A percentile compares a stretch with the other conserved stretches of the same genome.
Conservation (phyloP, 37 sponge, comb jelly and placozoan genomes). For the Spongilla lacustris region DNA sequence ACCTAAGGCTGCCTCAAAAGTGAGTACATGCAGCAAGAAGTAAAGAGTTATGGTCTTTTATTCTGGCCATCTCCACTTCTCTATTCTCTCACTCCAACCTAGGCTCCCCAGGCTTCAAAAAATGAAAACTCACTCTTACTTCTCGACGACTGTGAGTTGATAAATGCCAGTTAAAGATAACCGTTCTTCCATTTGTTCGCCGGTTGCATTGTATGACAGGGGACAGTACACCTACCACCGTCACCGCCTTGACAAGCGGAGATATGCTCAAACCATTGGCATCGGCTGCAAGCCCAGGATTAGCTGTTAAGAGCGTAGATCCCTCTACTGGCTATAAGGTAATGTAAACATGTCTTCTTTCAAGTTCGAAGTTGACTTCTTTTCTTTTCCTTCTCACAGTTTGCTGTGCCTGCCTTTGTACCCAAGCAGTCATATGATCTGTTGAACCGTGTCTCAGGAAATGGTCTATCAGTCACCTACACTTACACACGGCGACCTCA, state of each 20-base stretch:
- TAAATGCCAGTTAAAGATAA: neutral
- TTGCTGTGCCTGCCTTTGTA: slow-evolving; percentile 23
- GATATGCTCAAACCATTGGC: slow-evolving; percentile 52
- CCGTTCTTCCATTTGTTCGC: neutral
- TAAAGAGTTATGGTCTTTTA: neutral
- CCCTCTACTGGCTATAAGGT: neutral
- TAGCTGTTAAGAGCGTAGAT: neutral
- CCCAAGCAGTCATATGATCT: slow-evolving; percentile 59
- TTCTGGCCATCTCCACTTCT: neutral
- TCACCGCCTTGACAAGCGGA: neutral
- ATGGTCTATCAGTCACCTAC: slow-evolving; percentile 76
- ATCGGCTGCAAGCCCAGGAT: neutral
- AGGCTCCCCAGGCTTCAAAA: neutral
- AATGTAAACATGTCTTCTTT: neutral
- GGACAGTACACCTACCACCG: neutral
- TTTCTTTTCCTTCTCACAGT: neutral
- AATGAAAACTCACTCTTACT: slow-evolving; percentile 37
- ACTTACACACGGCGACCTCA: slow-evolving; percentile 70
- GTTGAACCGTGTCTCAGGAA: slow-evolving; percentile 72
- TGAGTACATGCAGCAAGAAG: neutral
- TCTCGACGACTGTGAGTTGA: slow-evolving; percentile 54
- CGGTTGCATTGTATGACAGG: slow-evolving; percentile 5
- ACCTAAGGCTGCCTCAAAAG: neutral
- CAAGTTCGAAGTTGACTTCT: neutral
- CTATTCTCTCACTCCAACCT: neutral